Evolutionary conservation across 1,140 invertebrate genomes (phyloP), one percentile per base, ranked within the genome.

Genomic region (Drosophila sucinea): DNA sequence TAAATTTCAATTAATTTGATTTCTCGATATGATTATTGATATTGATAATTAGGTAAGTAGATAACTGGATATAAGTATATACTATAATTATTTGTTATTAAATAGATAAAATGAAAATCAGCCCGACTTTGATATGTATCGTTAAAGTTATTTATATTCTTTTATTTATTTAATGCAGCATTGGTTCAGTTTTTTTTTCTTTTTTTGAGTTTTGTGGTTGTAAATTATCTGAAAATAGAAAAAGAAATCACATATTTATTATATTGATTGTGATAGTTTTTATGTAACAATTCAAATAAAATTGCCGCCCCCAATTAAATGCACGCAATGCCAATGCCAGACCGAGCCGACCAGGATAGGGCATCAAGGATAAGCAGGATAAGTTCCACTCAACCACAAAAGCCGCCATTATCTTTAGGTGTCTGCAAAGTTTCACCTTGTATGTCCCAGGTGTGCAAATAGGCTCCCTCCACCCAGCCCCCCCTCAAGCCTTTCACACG

Each of bases 81-180:
- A 35, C 51, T 40, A 17, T n/a, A 60, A 66, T 47, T 44, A 60
- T 17, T 63, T 58, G 27, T 38, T 58, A 70, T 66, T 47, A 56
- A 30, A 54, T 60, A 58, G 60, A 67, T 25, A 61, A 47, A 64
- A 64, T 23, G 5, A 78, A 81, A 81, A 81, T 89, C 84, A 89
- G 84, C 84, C 84, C 73, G 81, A 67, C 41, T 64, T 81, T 89
- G 84, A 89, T 89, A 89, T 89, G 84, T 90, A 67, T 89, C 84
- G 84, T 89, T 89, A 77, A 67, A 73, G 65, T 68, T 66, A 44
- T 57, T 5, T 35, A 23, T 60, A 61, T 56, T 60, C 27, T 63
- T 78, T 73, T 68, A 78, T 64, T 44, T 66, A 56, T 44, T 67
- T 51, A 63, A 60, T 64, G 35, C 33, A 29, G 58, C 60, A 3